Evolutionary conservation across 1,140 invertebrate genomes (phyloP), one percentile per base, ranked within the genome.

Genomic region (Danaus melanippus): DNA sequence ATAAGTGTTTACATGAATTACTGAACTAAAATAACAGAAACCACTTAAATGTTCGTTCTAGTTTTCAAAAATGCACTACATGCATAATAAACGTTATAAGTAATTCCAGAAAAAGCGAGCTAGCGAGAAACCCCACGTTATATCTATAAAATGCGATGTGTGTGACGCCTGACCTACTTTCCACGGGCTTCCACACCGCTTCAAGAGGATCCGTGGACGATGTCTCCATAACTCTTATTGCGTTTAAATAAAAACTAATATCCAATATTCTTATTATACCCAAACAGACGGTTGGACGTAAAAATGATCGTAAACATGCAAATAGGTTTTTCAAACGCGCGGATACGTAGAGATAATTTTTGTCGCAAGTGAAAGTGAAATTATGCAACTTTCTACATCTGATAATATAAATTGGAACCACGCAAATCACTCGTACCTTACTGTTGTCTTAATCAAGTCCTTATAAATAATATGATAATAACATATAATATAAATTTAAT

Each of bases 341-440:
- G 66, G 67, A 80, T 78, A 72, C 71, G 65, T 62, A 56, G 66
- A 76, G 67, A 76, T 78, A 75, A 73, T 70, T 81, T 76, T 64
- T 67, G 58, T 58, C 62, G 60, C 67, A 69, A 82, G 83, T 83
- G 83, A 86, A 86, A 86, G 83, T 82, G 58, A 76, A 73, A 80
- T 86, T 86, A 86, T 74, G 81, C 79, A 86, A 86, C 81, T 83
- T 82, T 84, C 83, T 84, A 80, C 65, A 55, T 59, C 8, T 12
- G 40, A 50, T 50, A 12, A 42, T 32, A 8, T 32, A 3, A 32
- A 32, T 32, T 32, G 21, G 21, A 32, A 15, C 15, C 7, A 32
- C 21, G 6, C 21, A 32, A 32, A 32, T 32, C 0, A 32, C 21
- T 32, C 15, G 21, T 32, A 32, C 42, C 40, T 50, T 42, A 50